Base-by-base conservation (phyloP, 1,140 invertebrate genomes). In the Fragariocoptes setiger region DNA sequence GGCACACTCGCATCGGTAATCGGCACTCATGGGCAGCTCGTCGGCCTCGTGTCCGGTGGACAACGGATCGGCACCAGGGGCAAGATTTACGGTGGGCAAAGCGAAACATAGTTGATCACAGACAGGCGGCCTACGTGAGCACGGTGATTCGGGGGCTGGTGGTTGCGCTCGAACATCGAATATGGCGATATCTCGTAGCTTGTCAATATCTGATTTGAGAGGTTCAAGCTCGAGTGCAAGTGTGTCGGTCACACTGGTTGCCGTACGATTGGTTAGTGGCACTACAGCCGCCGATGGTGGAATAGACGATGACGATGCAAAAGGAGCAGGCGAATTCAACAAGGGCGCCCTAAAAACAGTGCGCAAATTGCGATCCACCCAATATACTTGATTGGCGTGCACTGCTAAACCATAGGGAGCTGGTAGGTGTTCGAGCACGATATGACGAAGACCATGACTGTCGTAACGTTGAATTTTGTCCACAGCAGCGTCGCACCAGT, bases 61-160 rank as follows among this genome's bases (percentile, higher is more conserved):
- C n/a, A n/a, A n/a, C n/a, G n/a, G n/a, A n/a, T n/a, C n/a, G n/a
- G n/a, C n/a, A n/a, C n/a, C n/a, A n/a, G n/a, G n/a, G n/a, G n/a
- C n/a, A n/a, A n/a, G n/a, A 20, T 21, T 12, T 21, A 8, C n/a
- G 36, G 8, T 45, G 0, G 83, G 80, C 51, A 74, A 73, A 13
- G 85, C 77, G 56, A 95, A 97, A 54, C 90, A 97, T 0, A 97
- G 60, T 53, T 97, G 88, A 42, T 79, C 71, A 55, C 88, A 97
- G 5, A 73, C 75, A 1, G 73, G 74, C 2, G 66, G 67, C 4
- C 65, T 56, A 44, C 66, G 62, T 3, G 62, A 59, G 48, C 79
- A 88, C 1, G 76, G 76, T 54, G 62, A 69, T 1, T 74, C 69
- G 25, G 25, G 8, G 42, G 51, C 42, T 0, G 60, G 54, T 0